Percentiles rank a stretch among this genome's conserved stretches.
Evolutionary conservation across 2,888 invertebrate genomes (phyloP).

Genomic region (Tetragnatha montana): DNA sequence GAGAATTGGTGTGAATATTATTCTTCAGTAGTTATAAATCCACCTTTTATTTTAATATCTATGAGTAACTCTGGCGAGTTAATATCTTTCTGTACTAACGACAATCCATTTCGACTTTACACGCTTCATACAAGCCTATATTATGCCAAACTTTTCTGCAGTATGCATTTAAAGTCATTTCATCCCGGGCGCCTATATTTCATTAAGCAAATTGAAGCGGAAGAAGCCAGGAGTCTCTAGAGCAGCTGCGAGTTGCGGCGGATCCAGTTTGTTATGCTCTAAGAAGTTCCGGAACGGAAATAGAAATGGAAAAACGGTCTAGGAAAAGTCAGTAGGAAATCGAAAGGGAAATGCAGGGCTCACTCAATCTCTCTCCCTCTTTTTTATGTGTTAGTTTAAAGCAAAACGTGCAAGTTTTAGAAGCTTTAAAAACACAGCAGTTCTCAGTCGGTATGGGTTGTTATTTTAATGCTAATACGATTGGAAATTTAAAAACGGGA

Average conservation of each 20-base stretch:
- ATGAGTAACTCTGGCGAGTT: too few species aligned
- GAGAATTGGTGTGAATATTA: too few species aligned
- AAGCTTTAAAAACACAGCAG: neutral
- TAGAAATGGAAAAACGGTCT: neutral
- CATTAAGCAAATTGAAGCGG: neutral
- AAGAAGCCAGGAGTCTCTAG: neutral
- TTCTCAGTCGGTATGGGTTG: neutral
- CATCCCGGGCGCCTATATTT: neutral
- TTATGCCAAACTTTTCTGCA: too few species aligned
- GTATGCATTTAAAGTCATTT: neutral
- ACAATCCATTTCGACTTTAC: too few species aligned
- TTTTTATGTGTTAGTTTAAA: neutral
- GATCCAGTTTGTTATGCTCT: neutral
- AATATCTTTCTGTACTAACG: too few species aligned
- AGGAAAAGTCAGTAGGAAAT: neutral
- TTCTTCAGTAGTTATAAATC: too few species aligned
- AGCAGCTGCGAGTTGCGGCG: neutral
- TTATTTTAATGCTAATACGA: neutral
- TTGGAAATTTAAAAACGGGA: too few species aligned
- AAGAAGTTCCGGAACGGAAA: slow-evolving; percentile 1
- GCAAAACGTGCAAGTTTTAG: neutral
- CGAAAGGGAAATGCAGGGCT: neutral
- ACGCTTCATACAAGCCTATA: too few species aligned
- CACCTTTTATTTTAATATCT: too few species aligned
- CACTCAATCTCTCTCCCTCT: neutral